These are phyloP conservation scores for Physeter macrocephalus DNA, from an alignment of 2,113 vertebrate genomes.

Conservation along the genomic window DNA sequence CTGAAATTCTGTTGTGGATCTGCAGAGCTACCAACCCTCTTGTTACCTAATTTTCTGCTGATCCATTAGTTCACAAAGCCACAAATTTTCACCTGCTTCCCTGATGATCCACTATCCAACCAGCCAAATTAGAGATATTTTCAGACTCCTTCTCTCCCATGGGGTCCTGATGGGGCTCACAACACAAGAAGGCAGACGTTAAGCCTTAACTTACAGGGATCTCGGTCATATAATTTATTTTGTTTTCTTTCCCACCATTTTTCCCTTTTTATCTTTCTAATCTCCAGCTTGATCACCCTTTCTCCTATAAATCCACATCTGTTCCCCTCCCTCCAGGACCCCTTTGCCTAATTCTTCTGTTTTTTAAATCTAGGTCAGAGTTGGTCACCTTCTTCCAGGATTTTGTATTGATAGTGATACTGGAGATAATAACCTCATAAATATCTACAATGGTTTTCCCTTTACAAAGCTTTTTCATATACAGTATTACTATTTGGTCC, in stretches of 20 bases:
- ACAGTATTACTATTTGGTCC: not conserved
- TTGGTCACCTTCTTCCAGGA: not conserved
- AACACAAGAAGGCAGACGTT: not conserved
- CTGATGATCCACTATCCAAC: not conserved
- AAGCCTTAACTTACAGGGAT: not conserved
- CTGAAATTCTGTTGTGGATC: not conserved
- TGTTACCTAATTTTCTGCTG: not conserved
- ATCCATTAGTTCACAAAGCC: not conserved
- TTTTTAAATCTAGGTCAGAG: not conserved
- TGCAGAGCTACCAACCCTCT: not conserved
- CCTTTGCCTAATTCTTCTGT: not conserved
- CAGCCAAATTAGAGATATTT: not conserved
- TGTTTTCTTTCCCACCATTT: not conserved
- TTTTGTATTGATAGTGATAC: not conserved
- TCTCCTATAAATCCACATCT: not conserved
- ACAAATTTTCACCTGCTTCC: not conserved
- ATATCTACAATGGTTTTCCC: not conserved
- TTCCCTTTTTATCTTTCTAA: not conserved
- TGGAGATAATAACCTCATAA: not conserved
- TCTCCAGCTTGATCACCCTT: not conserved
- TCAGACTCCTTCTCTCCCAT: not conserved
- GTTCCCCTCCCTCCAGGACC: not conserved
- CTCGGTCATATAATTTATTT: not conserved
- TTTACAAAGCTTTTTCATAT: not conserved
- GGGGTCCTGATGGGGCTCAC: not conserved